These are phyloP conservation scores for Dolichallabes microphthalmus DNA, from an alignment of 2,113 vertebrate genomes.

Conservation along the genomic window DNA sequence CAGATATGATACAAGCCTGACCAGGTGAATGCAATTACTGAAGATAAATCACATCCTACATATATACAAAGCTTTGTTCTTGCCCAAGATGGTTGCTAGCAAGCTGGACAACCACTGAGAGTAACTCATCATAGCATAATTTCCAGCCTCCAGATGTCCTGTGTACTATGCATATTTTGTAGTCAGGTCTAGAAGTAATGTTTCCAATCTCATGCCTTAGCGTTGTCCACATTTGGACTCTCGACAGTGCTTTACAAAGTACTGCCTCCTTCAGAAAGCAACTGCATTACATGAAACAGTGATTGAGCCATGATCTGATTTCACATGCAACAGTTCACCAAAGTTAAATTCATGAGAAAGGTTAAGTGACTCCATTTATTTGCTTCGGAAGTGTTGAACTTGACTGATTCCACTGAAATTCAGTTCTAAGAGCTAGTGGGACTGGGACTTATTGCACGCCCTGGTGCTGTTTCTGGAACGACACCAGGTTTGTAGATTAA, in stretches of 20 bases:
- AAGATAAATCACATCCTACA: not conserved
- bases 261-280: not conserved
- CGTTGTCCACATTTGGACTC: not conserved
- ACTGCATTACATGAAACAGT: not conserved
- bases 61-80: not conserved
- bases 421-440: not conserved
- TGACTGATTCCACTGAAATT: not conserved
- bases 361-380: not conserved
- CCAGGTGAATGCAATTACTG: not conserved
- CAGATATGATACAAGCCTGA: not conserved
- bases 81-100: not conserved
- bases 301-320: not conserved
- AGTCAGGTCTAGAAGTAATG: not conserved
- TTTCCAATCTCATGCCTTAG: not conserved
- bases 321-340: not conserved
- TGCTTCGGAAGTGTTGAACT: not conserved
- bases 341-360: not conserved
- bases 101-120: not conserved
- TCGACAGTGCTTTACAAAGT: not conserved
- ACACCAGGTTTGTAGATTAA: not conserved
- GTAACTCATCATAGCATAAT: not conserved
- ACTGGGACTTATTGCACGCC: not conserved
- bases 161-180: conserved; percentile 15
- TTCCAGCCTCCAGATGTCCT: not conserved
- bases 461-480: not conserved